Evolutionary conservation across 2,113 vertebrate genomes (phyloP), one percentile per base, ranked within the genome.

Genomic region (Marmota flaviventris): DNA sequence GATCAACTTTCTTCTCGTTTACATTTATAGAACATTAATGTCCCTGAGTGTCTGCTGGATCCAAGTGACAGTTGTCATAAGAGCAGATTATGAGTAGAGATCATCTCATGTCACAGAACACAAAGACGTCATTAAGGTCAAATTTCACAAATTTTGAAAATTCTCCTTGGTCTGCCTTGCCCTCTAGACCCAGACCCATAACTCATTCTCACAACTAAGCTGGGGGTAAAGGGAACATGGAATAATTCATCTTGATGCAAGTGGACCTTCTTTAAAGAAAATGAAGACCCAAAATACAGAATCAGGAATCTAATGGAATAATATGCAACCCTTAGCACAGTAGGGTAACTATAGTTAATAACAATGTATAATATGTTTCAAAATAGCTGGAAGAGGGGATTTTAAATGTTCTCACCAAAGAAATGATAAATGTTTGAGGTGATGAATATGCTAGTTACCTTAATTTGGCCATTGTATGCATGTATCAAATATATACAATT

Each of bases 31-130:
- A 76, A 85, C 39, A 73, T 51, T 81, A 76, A 48, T 67, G 25
- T 75, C 39, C 72, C 18, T 32, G 22, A 48, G 45, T 17, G 39
- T 48, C 34, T 32, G 2, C 65, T 75, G 65, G 34, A 48, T 22
- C 48, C 45, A 78, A 32, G 53, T 86, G 69, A 96, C 88, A 27
- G 51, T 5, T 86, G n/a, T 75, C 53, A 79, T 34, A 53, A 81
- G 77, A 93, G 18, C 39, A 93, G 70, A 96, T 96, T 93, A 96
- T 25, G 20, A 51, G 8, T 37, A 93, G 42, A 93, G 69, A 93
- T 37, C 51, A 94, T 83, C 76, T 86, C 39, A 84, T 86, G 70
- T 76, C 91, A 85, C 58, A 89, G 70, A 96, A 81, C 85, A 95
- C 84, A 76, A 76, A 95, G 45, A 58, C 63, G 63, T 95, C 73